Percentiles rank a stretch among this genome's conserved stretches.
Conservation (phyloP, 2,113 vertebrate genomes). For the Cryptomyrus ogoouensis region DNA sequence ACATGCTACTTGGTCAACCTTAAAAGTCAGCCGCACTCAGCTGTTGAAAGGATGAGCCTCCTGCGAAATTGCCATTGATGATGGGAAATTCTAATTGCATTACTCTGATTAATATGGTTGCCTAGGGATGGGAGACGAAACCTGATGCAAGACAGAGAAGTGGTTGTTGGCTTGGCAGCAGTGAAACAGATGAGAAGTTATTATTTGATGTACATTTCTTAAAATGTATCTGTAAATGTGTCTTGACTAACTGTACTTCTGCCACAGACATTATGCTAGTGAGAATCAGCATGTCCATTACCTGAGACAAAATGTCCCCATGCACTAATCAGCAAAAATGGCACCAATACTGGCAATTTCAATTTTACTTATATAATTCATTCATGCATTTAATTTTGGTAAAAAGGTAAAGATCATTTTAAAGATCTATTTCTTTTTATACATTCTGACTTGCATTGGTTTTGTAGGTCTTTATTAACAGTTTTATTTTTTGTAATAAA, state of each 20-base stretch:
- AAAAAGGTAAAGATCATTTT: not conserved
- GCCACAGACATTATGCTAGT: not conserved
- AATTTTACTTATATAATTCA: not conserved
- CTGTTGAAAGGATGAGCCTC: not conserved
- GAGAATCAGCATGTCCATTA: not conserved
- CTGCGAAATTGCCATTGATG: constrained; percentile 13
- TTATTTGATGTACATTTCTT: not conserved
- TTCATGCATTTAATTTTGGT: not conserved
- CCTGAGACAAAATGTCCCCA: not conserved
- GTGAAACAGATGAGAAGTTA: not conserved
- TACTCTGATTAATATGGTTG: constrained; percentile 12
- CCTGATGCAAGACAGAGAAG: not conserved
- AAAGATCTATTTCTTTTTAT: not conserved
- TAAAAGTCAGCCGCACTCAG: not conserved
- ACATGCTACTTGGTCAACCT: not conserved
- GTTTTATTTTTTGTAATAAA: not conserved
- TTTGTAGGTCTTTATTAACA: not conserved
- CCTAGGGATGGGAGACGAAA: not conserved
- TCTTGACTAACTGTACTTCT: not conserved
- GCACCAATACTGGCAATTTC: not conserved
- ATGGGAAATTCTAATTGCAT: constrained; percentile 16
- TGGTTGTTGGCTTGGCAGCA: not conserved
- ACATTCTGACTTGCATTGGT: not conserved
- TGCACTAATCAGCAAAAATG: not conserved
- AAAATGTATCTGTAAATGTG: constrained; percentile 10